Percentiles rank a stretch among this genome's conserved stretches.
Conservation (phyloP, 92 coral and sea anemone genomes). For the Porites cylindrica region DNA sequence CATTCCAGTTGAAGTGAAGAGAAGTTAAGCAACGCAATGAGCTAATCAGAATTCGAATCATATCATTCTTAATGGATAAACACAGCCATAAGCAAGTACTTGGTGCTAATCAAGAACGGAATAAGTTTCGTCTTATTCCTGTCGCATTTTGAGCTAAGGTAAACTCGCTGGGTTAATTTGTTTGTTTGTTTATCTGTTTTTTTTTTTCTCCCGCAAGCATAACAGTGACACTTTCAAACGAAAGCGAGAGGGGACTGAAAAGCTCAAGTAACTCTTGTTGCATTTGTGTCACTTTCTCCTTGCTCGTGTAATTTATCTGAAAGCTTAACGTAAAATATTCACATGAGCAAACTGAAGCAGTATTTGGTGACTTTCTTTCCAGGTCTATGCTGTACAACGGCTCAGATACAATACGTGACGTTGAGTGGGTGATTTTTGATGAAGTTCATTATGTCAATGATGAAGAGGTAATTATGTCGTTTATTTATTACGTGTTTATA, state of each 20-base stretch:
- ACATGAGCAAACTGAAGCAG: not conserved
- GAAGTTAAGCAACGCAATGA: not conserved
- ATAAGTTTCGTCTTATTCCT: not conserved
- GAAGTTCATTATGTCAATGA: conserved; percentile 98
- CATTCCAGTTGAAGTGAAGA: too few species aligned
- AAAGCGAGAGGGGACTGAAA: too few species aligned
- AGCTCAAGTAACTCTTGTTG: not conserved
- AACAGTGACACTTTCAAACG: too few species aligned
- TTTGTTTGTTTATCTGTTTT: not conserved
- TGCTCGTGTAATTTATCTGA: not conserved
- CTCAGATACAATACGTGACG: conserved; percentile 93
- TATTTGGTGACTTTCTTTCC: not conserved
- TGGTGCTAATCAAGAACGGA: not conserved
- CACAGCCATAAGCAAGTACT: not conserved
- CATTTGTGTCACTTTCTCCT: not conserved
- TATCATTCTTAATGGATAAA: too few species aligned
- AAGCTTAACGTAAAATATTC: not conserved
- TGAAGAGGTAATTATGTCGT: conserved; percentile 75
- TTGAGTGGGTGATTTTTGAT: conserved; percentile 98
- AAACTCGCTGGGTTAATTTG: not conserved
- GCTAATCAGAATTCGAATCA: not conserved
- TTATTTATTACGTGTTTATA: not conserved
- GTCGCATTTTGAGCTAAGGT: too few species aligned
- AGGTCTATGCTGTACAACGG: conserved; percentile 98
- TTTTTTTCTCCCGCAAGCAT: too few species aligned